Evolutionary conservation across 2,113 vertebrate genomes (phyloP).

Genomic region (Porphyrio hochstetteri): DNA sequence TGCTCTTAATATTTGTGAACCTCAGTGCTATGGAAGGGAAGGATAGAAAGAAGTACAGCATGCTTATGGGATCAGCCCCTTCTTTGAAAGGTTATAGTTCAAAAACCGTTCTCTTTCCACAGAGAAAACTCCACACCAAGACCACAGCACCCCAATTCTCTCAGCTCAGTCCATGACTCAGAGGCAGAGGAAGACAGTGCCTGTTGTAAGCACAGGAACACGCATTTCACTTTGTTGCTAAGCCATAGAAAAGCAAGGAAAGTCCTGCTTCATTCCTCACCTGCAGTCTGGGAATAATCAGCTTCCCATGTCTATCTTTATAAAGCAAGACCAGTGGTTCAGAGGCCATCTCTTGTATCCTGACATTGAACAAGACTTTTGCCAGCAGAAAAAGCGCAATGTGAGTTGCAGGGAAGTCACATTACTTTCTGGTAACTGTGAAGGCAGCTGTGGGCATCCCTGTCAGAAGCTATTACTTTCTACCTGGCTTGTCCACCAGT

Average conservation of each 20-base stretch:
- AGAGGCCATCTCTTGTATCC: neutral
- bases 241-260: neutral
- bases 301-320: neutral
- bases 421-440: neutral
- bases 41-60: neutral
- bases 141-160: neutral
- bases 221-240: neutral
- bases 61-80: neutral
- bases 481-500: neutral
- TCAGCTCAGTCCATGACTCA: neutral
- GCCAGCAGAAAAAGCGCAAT: neutral
- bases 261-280: neutral
- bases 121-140: neutral
- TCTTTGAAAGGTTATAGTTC: neutral
- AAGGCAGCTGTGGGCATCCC: neutral
- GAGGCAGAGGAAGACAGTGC: neutral
- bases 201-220: neutral
- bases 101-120: neutral
- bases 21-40: neutral
- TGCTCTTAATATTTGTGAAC: neutral
- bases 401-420: neutral
- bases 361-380: neutral
- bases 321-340: neutral
- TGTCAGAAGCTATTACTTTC: neutral
- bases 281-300: neutral